phyloP scores from a whole-genome alignment of 2,797 vertebrate species.

The Rhyacichthys aspro region DNA sequence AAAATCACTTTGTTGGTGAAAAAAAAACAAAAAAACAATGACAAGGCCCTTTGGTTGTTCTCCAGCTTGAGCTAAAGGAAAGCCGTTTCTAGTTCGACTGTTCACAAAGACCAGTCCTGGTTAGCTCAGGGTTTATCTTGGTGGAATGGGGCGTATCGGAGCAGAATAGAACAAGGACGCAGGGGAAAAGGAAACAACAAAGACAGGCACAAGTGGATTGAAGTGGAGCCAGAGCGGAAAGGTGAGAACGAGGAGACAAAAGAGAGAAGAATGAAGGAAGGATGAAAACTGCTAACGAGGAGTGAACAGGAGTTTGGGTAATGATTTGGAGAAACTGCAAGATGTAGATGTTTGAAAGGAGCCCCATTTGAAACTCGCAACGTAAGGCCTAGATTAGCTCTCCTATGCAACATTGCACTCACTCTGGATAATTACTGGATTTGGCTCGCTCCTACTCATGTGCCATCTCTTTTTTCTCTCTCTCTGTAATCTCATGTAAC shows the following conservation, averaged over 20 bases:
- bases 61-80: neutral
- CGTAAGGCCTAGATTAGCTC: conserved; percentile 31
- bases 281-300: conserved; percentile 30
- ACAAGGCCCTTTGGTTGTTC: neutral
- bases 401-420: conserved; percentile 44
- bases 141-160: conserved; percentile 14
- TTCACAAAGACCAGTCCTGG: neutral
- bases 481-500: conserved; percentile 24
- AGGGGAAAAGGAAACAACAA: conserved; percentile 35
- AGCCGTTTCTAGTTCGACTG: neutral
- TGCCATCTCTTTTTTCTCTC: conserved; percentile 1
- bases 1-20: too few species aligned
- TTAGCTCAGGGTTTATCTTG: conserved; percentile 1
- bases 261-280: conserved; percentile 3
- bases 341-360: conserved; percentile 18
- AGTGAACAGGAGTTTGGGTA: conserved; percentile 15
- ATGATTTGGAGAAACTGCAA: conserved; percentile 11
- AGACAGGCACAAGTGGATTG: conserved; percentile 44
- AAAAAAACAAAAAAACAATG: too few species aligned
- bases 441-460: conserved; percentile 26
- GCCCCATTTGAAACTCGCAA: conserved; percentile 26
- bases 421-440: conserved; percentile 46
- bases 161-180: conserved; percentile 30
- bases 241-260: conserved; percentile 33
- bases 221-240: conserved; percentile 40